phyloP scores from a whole-genome alignment of 2,113 vertebrate genomes.

The Alexandromys fortis region DNA sequence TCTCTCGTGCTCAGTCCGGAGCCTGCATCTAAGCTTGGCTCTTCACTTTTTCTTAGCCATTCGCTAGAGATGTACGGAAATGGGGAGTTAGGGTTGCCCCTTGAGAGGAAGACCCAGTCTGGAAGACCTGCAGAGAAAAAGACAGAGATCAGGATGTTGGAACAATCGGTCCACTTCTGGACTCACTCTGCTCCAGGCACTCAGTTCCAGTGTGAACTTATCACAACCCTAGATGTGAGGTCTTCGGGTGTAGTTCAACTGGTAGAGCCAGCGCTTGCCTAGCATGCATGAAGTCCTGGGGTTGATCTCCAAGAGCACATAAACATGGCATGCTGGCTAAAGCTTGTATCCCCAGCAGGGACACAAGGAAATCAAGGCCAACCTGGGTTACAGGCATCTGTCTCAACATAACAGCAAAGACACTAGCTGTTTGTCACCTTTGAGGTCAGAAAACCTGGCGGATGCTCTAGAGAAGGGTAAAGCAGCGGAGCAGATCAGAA shows the following conservation, averaged over 20 bases:
- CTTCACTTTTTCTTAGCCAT: conserved; percentile 27
- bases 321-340: not conserved
- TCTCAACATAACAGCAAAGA: not conserved
- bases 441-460: conserved; percentile 38
- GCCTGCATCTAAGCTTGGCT: not conserved
- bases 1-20: not conserved
- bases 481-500: not conserved
- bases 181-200: not conserved
- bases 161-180: not conserved
- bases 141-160: not conserved
- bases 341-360: not conserved
- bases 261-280: not conserved
- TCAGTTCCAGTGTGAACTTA: not conserved
- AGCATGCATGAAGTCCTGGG: not conserved
- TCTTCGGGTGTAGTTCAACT: not conserved
- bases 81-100: not conserved
- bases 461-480: not conserved
- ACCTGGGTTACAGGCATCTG: not conserved
- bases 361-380: not conserved
- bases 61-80: not conserved
- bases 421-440: not conserved
- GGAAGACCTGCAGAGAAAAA: conserved; percentile 35
- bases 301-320: not conserved
- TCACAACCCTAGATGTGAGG: not conserved
- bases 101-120: not conserved